Evolutionary conservation across 2,113 vertebrate genomes (phyloP), one percentile per base, ranked within the genome.

Genomic region (Caloenas nicobarica): DNA sequence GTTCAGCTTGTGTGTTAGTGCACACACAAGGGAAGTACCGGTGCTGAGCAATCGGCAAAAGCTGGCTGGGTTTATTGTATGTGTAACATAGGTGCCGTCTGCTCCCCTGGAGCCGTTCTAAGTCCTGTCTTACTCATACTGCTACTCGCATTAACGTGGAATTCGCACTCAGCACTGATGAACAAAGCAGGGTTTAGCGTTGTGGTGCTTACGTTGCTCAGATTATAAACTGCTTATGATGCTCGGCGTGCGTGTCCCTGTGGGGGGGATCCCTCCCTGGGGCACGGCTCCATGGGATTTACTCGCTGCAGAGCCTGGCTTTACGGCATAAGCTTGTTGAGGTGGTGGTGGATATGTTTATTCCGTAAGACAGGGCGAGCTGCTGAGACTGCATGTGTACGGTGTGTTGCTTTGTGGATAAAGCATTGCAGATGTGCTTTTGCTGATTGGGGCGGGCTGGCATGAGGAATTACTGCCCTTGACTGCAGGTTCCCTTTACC

Each of bases 231-330:
- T 51, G 86, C 61, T 84, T 4, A 1, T 12, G 61, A 51, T 79
- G 81, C 10, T 72, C 4, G 0, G 16, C 0, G 2, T 24, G n/a
- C 1, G 5, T 16, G 51, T 14, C 33, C 36, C 72, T 10, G 25
- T 0, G 4, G 3, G 74, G 16, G 36, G 42, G 51, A 54, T 16
- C 51, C n/a, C 60, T 74, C 53, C 61, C 68, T 2, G 44, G 40
- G 71, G 16, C 60, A 28, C 1, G 2, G 65, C 73, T 48, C 50
- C 26, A 4, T 23, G 64, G 58, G 80, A 28, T 81, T 85, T 81
- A 13, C 48, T 51, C 0, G 0, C 46, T 62, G 48, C 33, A 46
- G 48, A 51, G 78, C 40, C 38, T 33, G 69, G 40, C 7, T 80
- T 13, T 44, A 7, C 0, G 13, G 61, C 25, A 8, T 17, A 7